Conservation (phyloP, 2,888 invertebrate genomes). For the Troides oblongomaculatus region DNA sequence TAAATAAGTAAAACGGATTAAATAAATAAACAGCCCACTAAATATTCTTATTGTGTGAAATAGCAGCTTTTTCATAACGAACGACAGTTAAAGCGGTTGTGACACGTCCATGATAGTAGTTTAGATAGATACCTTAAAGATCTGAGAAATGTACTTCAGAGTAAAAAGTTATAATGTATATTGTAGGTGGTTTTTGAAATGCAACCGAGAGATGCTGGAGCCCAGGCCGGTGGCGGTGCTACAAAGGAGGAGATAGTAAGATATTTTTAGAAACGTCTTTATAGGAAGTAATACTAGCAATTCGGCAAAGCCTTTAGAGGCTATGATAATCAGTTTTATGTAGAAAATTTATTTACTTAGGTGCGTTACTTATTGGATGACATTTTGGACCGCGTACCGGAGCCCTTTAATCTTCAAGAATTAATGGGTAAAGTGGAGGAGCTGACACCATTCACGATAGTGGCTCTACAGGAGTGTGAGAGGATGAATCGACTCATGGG, state of each 20-base stretch:
- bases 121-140: no score
- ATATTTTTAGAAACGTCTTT: not conserved
- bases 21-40: no score
- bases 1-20: no score
- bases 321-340: not conserved
- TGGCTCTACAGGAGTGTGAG: conserved; percentile 96
- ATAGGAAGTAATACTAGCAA: not conserved
- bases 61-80: no score
- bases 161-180: not conserved
- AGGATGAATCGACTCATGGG: conserved; percentile 93
- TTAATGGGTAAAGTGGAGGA: conserved; percentile 93
- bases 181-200: conserved; percentile 86
- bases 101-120: not conserved
- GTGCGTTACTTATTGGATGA: conserved; percentile 90
- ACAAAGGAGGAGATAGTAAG: conserved; percentile 91
- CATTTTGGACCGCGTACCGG: conserved; percentile 91
- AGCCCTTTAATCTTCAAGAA: conserved; percentile 92
- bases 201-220: conserved; percentile 91
- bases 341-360: conserved; percentile 57
- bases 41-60: no score
- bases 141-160: not conserved
- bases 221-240: conserved; percentile 83
- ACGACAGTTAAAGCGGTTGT: not conserved
- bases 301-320: not conserved
- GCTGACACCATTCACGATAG: conserved; percentile 93